Base-by-base conservation (phyloP, 2,797 vertebrate species). In the Sebastes elongatus region DNA sequence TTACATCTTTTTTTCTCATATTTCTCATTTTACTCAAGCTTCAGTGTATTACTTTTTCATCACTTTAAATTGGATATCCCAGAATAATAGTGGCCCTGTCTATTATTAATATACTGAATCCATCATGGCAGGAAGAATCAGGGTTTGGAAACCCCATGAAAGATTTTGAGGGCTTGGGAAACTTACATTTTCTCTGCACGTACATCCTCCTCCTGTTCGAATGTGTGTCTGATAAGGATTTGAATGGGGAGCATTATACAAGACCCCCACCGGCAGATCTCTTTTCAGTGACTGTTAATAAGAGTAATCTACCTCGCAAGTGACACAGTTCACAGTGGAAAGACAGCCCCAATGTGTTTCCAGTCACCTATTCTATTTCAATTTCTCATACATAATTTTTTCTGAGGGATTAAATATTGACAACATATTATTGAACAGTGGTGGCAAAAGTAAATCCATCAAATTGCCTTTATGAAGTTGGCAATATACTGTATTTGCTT, bases 31-130 rank as follows among this genome's bases (percentile, higher is more conserved):
- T 46, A 83, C 77, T 83, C 71, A 52, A 89, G 82, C 85, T 87
- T 85, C 46, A 62, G 66, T 88, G 49, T 85, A 85, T 93, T 88
- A 89, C 82, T 84, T 89, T 92, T 92, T 91, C 89, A 91, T 90
- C 87, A 88, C 78, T 84, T 91, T 85, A 93, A 94, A 93, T 92
- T 88, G 88, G 88, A 92, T 92, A 86, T 64, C 84, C 84, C 86
- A 89, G 90, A 92, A 91, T 92, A 92, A 92, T 88, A 85, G 86
- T 86, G 80, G 65, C 67, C 61, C 66, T 79, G 84, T 92, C 85
- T 74, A 89, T 90, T 93, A 91, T 90, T 92, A 82, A 92, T 89
- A 76, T 18, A 64, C 66, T 11, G 76, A 87, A 91, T 92, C 84
- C 85, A 89, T 93, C 88, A 91, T 33, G 60, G 78, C 53, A 60